phyloP scores from a whole-genome alignment of 2,888 invertebrate genomes.

The Palloptera scutellata region DNA sequence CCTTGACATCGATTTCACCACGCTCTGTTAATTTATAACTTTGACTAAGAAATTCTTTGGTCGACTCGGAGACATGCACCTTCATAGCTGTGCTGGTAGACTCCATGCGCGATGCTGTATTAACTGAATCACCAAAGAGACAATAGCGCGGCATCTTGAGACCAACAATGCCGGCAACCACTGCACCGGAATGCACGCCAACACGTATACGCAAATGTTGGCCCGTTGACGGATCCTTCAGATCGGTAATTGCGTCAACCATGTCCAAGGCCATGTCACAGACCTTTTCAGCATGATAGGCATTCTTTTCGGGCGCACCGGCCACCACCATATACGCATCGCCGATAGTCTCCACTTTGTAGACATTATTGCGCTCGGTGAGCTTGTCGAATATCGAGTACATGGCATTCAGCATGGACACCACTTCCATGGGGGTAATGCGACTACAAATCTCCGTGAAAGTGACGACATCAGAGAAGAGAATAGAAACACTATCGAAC shows the following conservation, averaged over 20 bases:
- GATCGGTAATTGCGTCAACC: slow-evolving; percentile 89
- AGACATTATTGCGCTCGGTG: slow-evolving; percentile 91
- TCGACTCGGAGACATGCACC: slow-evolving; percentile 93
- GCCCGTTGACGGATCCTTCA: slow-evolving; percentile 92
- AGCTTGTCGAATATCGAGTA: slow-evolving; percentile 96
- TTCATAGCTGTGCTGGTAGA: slow-evolving; percentile 92
- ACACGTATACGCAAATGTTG: slow-evolving; percentile 84
- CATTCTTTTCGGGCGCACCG: slow-evolving; percentile 90
- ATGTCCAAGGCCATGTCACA: slow-evolving; percentile 97
- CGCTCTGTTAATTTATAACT: slow-evolving; percentile 79
- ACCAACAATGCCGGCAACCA: slow-evolving; percentile 93
- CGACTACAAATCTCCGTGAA: slow-evolving; percentile 97
- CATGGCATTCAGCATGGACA: slow-evolving; percentile 97
- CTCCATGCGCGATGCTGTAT: slow-evolving; percentile 92
- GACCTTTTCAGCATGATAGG: slow-evolving; percentile 89
- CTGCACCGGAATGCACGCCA: slow-evolving; percentile 90
- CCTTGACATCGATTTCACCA: slow-evolving; percentile 89
- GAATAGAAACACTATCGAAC: slow-evolving; percentile 94
- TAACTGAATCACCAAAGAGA: slow-evolving; percentile 87
- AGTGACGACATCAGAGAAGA: slow-evolving; percentile 97
- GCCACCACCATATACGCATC: slow-evolving; percentile 99
- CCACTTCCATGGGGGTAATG: slow-evolving; percentile 97
- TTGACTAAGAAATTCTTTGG: slow-evolving; percentile 77
- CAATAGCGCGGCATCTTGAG: slow-evolving; percentile 83
- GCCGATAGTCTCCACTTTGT: slow-evolving; percentile 98